Conservation (phyloP, 2,797 vertebrate genomes). For the Anabas testudineus region DNA sequence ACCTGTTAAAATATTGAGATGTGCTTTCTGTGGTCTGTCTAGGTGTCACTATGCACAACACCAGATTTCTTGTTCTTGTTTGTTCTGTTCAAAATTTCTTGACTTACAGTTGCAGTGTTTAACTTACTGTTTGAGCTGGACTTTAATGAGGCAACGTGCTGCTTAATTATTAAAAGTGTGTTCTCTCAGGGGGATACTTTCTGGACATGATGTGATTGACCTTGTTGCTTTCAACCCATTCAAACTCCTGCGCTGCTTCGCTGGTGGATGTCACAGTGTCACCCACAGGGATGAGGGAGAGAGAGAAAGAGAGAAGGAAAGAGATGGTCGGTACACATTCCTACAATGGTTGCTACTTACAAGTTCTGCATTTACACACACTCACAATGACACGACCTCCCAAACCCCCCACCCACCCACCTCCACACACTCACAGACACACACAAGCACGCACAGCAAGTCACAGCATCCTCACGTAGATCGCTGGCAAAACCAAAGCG, state of each 20-base stretch:
- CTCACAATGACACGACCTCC: slow-evolving; percentile 19
- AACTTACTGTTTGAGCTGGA: slow-evolving; percentile 12
- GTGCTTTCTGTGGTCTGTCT: background rate
- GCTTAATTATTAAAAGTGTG: slow-evolving; percentile 60
- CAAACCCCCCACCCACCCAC: slow-evolving; percentile 26
- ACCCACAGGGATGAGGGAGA: slow-evolving; percentile 59
- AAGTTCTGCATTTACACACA: slow-evolving; percentile 42
- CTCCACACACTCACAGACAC: slow-evolving; percentile 27
- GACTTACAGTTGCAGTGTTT: too few species aligned
- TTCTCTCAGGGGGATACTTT: slow-evolving; percentile 64
- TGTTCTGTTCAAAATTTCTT: background rate
- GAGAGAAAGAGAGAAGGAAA: slow-evolving; percentile 25
- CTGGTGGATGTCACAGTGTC: slow-evolving; percentile 75
- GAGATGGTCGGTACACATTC: slow-evolving; percentile 38
- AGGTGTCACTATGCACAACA: background rate
- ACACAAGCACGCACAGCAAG: slow-evolving; percentile 52
- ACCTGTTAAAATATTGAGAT: background rate
- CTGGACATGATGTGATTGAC: slow-evolving; percentile 76
- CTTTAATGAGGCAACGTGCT: slow-evolving; percentile 14
- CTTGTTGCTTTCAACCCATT: slow-evolving; percentile 71
- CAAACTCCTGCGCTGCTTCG: slow-evolving; percentile 53
- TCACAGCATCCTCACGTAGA: slow-evolving; percentile 68
- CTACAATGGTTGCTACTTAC: slow-evolving; percentile 47
- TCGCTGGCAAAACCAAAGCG: slow-evolving; percentile 66
- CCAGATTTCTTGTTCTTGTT: too few species aligned